Evolutionary conservation across 2,797 vertebrate genomes (phyloP).

Genomic region (Pangasius larnaudii): DNA sequence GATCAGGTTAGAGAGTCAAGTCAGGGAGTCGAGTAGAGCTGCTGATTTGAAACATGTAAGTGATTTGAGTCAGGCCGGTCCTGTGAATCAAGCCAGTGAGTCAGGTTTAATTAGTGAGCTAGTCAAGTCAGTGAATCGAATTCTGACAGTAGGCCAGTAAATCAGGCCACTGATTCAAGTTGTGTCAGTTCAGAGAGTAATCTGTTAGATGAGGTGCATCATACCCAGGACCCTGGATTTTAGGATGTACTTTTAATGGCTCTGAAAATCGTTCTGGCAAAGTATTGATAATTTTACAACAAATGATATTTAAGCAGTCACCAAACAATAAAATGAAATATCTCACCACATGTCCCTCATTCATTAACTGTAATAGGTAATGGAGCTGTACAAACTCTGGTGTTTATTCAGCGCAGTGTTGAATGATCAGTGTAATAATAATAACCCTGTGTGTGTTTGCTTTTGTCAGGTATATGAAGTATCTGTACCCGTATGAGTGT

Average conservation of each 20-base stretch:
- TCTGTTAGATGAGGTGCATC: too few relatives aligned
- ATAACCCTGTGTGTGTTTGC: background rate
- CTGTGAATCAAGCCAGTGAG: background rate
- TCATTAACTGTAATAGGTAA: background rate
- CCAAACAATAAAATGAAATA: background rate
- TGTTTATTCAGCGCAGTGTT: background rate
- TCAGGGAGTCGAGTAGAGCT: background rate
- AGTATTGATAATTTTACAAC: background rate
- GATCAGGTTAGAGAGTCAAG: background rate
- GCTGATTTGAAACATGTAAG: background rate
- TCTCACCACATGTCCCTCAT: background rate
- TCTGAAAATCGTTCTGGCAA: background rate
- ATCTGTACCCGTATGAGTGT: conserved; percentile 94
- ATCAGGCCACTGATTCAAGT: background rate
- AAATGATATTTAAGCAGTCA: background rate
- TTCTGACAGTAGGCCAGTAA: background rate
- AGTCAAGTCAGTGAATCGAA: background rate
- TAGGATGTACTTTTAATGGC: background rate
- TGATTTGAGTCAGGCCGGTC: background rate
- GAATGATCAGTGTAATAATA: too few relatives aligned
- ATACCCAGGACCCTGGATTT: background rate
- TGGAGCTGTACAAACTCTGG: background rate
- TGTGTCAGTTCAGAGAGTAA: background rate
- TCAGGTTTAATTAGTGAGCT: background rate
- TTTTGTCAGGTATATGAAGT: conserved; percentile 93